Evolutionary conservation across 2,888 invertebrate genomes (phyloP).

Genomic region (Oscheius onirici): DNA sequence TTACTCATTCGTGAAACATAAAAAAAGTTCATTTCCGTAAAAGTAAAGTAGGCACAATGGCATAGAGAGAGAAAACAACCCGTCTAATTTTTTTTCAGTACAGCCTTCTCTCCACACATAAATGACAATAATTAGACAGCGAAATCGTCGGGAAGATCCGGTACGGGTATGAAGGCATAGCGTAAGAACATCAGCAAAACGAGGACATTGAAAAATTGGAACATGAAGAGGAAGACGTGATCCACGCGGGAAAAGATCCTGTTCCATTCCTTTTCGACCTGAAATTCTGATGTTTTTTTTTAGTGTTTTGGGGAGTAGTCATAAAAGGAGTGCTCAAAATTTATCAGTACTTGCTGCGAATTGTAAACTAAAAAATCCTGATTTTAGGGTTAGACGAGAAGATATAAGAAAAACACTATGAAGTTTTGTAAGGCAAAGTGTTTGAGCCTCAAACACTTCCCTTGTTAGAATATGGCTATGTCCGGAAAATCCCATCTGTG

Average conservation of each 20-base stretch:
- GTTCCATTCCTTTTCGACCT: slow-evolving; percentile 69
- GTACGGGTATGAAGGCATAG: slow-evolving; percentile 64
- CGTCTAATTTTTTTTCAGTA: not conserved
- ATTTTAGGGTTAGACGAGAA: too few species aligned
- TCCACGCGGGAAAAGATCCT: slow-evolving; percentile 65
- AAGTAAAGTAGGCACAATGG: slow-evolving; percentile 3
- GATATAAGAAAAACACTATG: too few species aligned
- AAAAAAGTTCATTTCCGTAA: not conserved
- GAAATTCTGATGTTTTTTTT: slow-evolving; percentile 34
- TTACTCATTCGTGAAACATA: too few species aligned
- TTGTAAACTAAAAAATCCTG: too few species aligned
- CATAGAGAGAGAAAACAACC: not conserved
- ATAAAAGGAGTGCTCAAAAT: too few species aligned
- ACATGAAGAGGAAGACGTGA: slow-evolving; percentile 64
- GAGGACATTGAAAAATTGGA: slow-evolving; percentile 64
- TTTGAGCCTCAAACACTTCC: too few species aligned
- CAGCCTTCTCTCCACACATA: not conserved
- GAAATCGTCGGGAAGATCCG: slow-evolving; percentile 61
- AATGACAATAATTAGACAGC: slow-evolving; percentile 30
- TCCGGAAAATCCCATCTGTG: too few species aligned
- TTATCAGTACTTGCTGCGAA: too few species aligned
- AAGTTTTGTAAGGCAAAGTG: too few species aligned
- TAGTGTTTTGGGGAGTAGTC: not conserved
- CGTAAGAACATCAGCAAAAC: slow-evolving; percentile 64
- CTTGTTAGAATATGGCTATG: too few species aligned